Base-by-base conservation (phyloP, 2,797 vertebrate genomes). In the Coracias cyanogaster region DNA sequence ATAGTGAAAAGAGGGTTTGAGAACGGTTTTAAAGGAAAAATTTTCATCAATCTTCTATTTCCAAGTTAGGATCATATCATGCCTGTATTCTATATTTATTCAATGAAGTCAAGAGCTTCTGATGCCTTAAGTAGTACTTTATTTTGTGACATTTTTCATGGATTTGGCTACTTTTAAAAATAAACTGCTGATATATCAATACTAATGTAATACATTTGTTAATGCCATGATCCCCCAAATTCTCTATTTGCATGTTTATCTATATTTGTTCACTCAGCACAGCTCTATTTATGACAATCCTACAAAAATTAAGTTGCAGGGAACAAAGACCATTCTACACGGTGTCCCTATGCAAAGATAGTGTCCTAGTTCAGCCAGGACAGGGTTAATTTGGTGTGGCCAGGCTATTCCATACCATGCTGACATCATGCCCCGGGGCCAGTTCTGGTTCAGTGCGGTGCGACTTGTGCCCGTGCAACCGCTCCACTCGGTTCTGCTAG, bases 21-120 rank as follows among this genome's bases (percentile, higher is more conserved):
- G 24, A 80, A 39, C 3, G 7, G 5, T 49, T 65, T 61, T 60
- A 35, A 71, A 61, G 14, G 15, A 65, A 61, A 54, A 33, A 28
- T 7, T 14, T 37, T 61, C 2, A 61, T 33, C 25, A 33, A 5
- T 39, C 5, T 45, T 57, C 18, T 66, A 31, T 21, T 45, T 49
- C 20, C 5, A 57, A 49, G 4, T 62, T 45, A 28, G 10, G 10
- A 22, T 55, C 10, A 15, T 41, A n/a, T 45, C 0, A 0, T 45
- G 10, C 5, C 11, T 8, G 12, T 43, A 77, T 78, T 67, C 10
- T 2, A 6, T 60, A 39, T 54, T 65, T 46, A 35, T 35, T 52
- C 22, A 51, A 21, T 16, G 13, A 15, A 35, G 6, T 10, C 26
- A 55, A 51, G 37, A 67, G 7, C 6, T 52, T 67, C 54, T 57